These are phyloP conservation scores for Artibeus jamaicensis DNA, from an alignment of 2,797 vertebrate species.

Conservation along the genomic window DNA sequence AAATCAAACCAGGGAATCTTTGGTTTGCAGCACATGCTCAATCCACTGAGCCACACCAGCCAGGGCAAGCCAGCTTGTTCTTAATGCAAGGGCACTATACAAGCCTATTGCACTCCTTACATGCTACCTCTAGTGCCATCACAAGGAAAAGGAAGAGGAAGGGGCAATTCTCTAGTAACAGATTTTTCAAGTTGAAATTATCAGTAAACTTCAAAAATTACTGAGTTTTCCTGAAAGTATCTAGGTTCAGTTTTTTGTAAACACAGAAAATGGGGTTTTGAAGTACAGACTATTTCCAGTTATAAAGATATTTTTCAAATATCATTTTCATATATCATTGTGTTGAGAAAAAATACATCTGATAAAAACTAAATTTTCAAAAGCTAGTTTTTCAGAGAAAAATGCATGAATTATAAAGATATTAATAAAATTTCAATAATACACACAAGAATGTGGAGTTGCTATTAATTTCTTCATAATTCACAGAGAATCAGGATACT, in stretches of 20 bases:
- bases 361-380: not conserved
- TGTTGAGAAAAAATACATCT: not conserved
- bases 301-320: not conserved
- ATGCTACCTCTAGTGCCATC: not conserved
- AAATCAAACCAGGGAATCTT: too few species aligned
- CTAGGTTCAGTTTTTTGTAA: not conserved
- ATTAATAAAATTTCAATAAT: not conserved
- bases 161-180: not conserved
- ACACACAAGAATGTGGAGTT: not conserved
- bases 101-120: not conserved
- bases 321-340: not conserved
- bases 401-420: not conserved
- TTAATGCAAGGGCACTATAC: not conserved
- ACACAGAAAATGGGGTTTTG: not conserved
- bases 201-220: not conserved
- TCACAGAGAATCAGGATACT: not conserved
- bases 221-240: not conserved
- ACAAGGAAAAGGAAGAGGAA: not conserved
- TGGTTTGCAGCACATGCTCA: too few species aligned
- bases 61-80: not conserved
- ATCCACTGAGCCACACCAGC: too few species aligned
- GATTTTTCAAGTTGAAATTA: not conserved
- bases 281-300: not conserved
- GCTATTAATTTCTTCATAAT: not conserved
- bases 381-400: not conserved